Conservation (phyloP, 2,113 vertebrate species). For the Elgaria multicarinata region DNA sequence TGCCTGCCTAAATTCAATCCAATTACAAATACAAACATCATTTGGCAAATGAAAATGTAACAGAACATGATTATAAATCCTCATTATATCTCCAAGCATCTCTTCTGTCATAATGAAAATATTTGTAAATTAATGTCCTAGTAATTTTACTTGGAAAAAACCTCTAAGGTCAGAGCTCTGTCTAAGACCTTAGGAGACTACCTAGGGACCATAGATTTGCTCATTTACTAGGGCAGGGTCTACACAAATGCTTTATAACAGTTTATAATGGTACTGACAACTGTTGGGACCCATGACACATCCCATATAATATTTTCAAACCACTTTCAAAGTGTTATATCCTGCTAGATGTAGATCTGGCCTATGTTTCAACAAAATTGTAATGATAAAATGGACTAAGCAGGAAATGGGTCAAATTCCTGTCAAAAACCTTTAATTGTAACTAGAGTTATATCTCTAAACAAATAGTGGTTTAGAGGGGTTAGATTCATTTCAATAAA, state of each 20-base stretch:
- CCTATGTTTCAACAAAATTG: neutral
- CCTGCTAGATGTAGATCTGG: too few species aligned
- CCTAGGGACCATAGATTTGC: too few species aligned
- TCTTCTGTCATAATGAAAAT: conserved; percentile 5
- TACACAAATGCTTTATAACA: too few species aligned
- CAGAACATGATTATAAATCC: conserved; percentile 2
- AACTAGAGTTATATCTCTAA: conserved; percentile 26
- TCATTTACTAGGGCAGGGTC: too few species aligned
- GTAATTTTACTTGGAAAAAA: neutral
- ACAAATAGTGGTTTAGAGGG: conserved; percentile 13
- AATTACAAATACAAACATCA: conserved; percentile 27
- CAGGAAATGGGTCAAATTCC: neutral
- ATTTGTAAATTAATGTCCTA: neutral
- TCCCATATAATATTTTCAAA: too few species aligned
- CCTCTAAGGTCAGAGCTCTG: too few species aligned
- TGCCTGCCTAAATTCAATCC: neutral
- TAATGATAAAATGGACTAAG: neutral
- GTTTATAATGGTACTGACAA: too few species aligned
- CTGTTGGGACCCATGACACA: too few species aligned
- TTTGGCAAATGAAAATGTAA: conserved; percentile 32
- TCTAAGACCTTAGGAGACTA: too few species aligned
- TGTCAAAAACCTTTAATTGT: neutral
- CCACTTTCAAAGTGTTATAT: too few species aligned
- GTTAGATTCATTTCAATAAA: neutral
- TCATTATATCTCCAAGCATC: neutral